Base-by-base conservation (phyloP, 2,888 invertebrate genomes). In the Philopedon plagiatum region DNA sequence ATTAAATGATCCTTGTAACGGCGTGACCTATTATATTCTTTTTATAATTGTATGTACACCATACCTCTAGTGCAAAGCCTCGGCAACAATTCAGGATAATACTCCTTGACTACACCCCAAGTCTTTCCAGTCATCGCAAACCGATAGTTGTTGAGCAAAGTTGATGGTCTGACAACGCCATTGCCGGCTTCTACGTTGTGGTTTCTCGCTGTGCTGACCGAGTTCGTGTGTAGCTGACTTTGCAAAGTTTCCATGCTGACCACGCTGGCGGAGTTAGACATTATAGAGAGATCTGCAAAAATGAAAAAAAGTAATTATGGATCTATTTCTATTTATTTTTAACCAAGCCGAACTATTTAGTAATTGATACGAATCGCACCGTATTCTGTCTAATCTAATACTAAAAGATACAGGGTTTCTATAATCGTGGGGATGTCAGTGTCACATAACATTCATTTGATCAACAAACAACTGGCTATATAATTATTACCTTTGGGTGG, bases 31-130 rank as follows among this genome's bases (percentile, higher is more conserved):
- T n/a, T n/a, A n/a, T n/a, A n/a, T n/a, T n/a, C n/a, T n/a, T n/a
- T n/a, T n/a, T n/a, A n/a, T n/a, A n/a, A n/a, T n/a, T n/a, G n/a
- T 19, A 51, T 3, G 19, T 34, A 5, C 5, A 34, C 66, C 66
- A 93, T 93, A 8, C 97, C 97, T 21, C 94, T 89, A 0, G 92
- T 91, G 5, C 91, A 89, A 74, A 95, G 87, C 23, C 90, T 90
- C 0, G 90, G 87, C 74, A 95, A 85, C 76, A 94, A 83, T 19
- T 87, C 85, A 0, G 94, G 92, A 83, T 93, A 93, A 75, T 92
- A 87, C 9, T 91, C 91, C 19, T 91, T 90, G 0, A 97, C 86
- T 0, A 93, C 89, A 77, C 91, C 88, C 91, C 91, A 94, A 0
- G 92, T 91, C 79, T 90, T 91, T 0, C 95, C 94, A 13, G 87